Base-by-base conservation (phyloP, 1,140 invertebrate species). In the Drosophila pectinifera region DNA sequence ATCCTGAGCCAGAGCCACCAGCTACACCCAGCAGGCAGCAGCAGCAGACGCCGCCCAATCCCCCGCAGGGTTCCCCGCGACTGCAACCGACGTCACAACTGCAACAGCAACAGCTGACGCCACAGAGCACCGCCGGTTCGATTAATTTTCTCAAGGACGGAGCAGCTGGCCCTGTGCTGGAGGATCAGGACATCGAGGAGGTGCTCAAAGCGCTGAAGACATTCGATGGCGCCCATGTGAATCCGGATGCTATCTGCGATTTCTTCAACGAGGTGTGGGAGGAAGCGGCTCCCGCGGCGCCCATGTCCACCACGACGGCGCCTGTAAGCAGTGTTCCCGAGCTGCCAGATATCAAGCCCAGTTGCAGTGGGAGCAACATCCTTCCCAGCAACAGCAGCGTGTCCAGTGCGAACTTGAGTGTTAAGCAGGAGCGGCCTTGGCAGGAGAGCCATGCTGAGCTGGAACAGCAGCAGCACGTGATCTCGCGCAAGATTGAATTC, bases 401-500 rank as follows among this genome's bases (percentile, higher is more conserved):
- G 14, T 51, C 72, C 22, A 67, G 20, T 22, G 22, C 31, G 5
- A 65, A 26, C 26, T 53, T 42, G 14, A 16, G 6, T 6, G 20
- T 42, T 7, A 68, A 68, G 20, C 61, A 39, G 13, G 64, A 65
- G 36, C 34, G 61, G 10, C 59, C 31, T 3, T 56, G 28, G 65
- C 48, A 43, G 22, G 49, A 31, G 56, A 48, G 18, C 55, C 80
- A 46, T 24, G 67, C 82, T 24, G 88, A 92, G 18, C 48, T 92
- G 43, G 78, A 84, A 34, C 38, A 88, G n/a, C 91, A 94, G 53
- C 96, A 97, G 78, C 93, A 93, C 59, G 93, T 95, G 42, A 92
- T 96, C 26, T 94, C 96, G 76, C 93, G 95, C 20, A 93, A 95
- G 73, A 94, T 95, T 56, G 95, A 96, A 5, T 95, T 95, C 88